Percentiles rank a stretch among this genome's conserved stretches.
phyloP scores from a whole-genome alignment of 2,113 vertebrate genomes.

The Mustela lutreola region DNA sequence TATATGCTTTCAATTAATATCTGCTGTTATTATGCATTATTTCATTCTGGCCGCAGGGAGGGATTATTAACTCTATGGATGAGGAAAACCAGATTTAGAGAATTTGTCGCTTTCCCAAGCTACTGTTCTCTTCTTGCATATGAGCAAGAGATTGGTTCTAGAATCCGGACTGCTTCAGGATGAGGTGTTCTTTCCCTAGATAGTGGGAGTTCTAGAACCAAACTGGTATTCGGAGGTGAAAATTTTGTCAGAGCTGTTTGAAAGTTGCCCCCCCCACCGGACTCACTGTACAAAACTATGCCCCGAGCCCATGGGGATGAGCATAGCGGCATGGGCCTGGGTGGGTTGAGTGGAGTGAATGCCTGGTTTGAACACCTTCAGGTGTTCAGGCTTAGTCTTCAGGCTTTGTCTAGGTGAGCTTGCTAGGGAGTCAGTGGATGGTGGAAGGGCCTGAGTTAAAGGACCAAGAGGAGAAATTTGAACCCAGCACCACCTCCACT shows the following conservation, averaged over 20 bases:
- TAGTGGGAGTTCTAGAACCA: not conserved
- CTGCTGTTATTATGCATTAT: not conserved
- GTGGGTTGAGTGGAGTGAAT: not conserved
- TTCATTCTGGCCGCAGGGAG: not conserved
- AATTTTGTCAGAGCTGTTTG: not conserved
- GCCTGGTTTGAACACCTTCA: not conserved
- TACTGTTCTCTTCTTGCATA: not conserved
- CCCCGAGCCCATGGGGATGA: rapidly evolving
- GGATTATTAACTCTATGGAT: conserved; percentile 17
- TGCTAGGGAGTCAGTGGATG: not conserved
- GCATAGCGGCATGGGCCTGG: rapidly evolving
- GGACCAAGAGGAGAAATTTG: not conserved
- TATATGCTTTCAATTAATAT: not conserved
- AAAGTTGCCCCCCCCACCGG: not conserved
- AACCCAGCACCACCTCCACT: not conserved
- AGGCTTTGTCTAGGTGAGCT: not conserved
- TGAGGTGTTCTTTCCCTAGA: not conserved
- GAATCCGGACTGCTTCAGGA: not conserved
- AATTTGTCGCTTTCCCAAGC: conserved; percentile 11
- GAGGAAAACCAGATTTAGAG: not conserved
- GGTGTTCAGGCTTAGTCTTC: not conserved
- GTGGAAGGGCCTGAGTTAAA: not conserved
- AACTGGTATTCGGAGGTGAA: conserved; percentile 24
- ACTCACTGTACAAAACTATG: not conserved
- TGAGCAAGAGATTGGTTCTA: not conserved